Conservation (phyloP, 2,888 invertebrate species). For the Drosophila siamana region DNA sequence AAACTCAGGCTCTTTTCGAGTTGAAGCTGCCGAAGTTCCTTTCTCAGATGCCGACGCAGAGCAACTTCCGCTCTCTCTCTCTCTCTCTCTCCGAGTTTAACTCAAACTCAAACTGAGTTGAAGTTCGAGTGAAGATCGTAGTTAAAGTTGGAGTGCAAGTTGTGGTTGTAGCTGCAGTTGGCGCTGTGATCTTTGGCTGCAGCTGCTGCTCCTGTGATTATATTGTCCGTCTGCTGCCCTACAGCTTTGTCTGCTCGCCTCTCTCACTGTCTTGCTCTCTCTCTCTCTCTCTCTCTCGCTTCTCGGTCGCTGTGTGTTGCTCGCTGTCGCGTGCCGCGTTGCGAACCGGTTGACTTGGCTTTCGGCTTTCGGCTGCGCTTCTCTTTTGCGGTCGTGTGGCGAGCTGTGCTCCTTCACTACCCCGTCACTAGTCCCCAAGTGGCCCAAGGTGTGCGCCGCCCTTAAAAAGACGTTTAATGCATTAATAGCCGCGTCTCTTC, state of each 20-base stretch:
- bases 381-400: conserved; percentile 42
- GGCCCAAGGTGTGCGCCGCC: neutral
- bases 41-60: too few relatives aligned
- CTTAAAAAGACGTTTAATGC: conserved; percentile 34
- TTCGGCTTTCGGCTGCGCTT: neutral
- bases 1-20: too few relatives aligned
- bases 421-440: neutral
- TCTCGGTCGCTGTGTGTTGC: neutral
- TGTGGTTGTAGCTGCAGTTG: neutral
- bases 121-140: neutral
- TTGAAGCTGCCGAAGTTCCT: too few relatives aligned
- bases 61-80: conserved; percentile 3
- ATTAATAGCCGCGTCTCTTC: conserved; percentile 33
- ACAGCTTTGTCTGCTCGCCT: conserved; percentile 20
- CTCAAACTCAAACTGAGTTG: conserved; percentile 12
- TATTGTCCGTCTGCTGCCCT: conserved; percentile 33
- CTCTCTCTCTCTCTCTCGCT: conserved; percentile 2
- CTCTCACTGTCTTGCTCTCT: neutral
- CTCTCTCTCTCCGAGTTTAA: neutral
- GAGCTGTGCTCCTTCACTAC: conserved; percentile 1
- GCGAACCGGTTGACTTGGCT: conserved; percentile 58
- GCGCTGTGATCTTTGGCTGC: conserved; percentile 8
- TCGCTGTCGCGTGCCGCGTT: conserved; percentile 80
- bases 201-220: conserved; percentile 55
- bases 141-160: neutral